Percentiles rank a stretch among this genome's conserved stretches.
Evolutionary conservation across 2,797 vertebrate genomes (phyloP).

Genomic region (Neosalanx taihuensis): DNA sequence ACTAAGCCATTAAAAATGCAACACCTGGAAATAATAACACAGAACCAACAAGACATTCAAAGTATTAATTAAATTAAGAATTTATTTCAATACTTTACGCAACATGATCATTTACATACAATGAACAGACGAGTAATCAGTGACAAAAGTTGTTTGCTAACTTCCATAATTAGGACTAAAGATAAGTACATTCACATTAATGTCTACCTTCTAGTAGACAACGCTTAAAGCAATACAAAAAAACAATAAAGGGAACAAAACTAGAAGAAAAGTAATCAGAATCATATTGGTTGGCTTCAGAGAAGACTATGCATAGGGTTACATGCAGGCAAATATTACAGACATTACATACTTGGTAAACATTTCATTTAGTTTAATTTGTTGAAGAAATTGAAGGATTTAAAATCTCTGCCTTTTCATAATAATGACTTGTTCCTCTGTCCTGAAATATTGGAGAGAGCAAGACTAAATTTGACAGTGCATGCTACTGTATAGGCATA

Average conservation of each 20-base stretch:
- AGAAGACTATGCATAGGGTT: not conserved
- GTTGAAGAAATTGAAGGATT: too few relatives aligned
- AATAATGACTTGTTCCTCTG: too few relatives aligned
- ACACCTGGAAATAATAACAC: conserved; percentile 5
- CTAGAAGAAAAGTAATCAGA: not conserved
- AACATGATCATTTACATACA: conserved; percentile 42
- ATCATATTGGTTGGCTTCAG: not conserved
- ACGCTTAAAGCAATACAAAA: conserved; percentile 16
- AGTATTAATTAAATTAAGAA: conserved; percentile 44
- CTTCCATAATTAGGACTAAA: conserved; percentile 28
- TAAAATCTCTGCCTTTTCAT: too few relatives aligned
- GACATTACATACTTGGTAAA: too few relatives aligned
- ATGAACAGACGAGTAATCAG: conserved; percentile 24
- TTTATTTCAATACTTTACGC: conserved; percentile 53
- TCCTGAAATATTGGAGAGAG: conserved; percentile 13
- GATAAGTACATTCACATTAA: conserved; percentile 42
- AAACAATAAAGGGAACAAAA: not conserved
- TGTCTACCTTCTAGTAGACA: conserved; percentile 2
- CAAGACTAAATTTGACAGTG: conserved; percentile 35
- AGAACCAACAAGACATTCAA: not conserved
- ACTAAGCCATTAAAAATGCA: not conserved
- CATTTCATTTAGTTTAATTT: too few relatives aligned
- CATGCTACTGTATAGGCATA: conserved; percentile 33
- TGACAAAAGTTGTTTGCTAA: conserved; percentile 23
- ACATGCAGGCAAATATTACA: too few relatives aligned